Base-by-base conservation (phyloP, 2,113 vertebrate species). In the Fregetta grallaria region DNA sequence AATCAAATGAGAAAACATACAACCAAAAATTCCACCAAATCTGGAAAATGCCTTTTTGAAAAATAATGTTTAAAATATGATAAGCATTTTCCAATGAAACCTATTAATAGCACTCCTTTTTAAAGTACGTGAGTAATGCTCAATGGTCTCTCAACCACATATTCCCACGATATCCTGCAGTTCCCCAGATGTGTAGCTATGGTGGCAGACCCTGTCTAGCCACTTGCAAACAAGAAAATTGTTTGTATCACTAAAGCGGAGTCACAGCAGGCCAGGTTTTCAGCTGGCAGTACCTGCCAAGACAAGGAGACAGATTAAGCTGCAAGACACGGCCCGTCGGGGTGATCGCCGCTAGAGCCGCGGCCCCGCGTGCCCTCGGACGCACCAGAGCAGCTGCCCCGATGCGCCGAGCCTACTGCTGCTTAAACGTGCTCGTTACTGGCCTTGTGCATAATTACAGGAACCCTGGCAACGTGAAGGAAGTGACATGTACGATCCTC, bases 351-450 rank as follows among this genome's bases (percentile, higher is more conserved):
- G 1, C 61, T 13, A 23, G 30, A 45, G 27, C n/a, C 36, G 9
- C 36, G 55, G 36, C 27, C 66, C 13, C 0, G 45, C 7, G 9
- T 34, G n/a, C 61, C 18, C 1, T 1, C 0, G 0, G 29, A 6
- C 4, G 32, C 8, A 30, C 1, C 8, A 63, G 40, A 23, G 21
- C 6, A 0, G 44, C 71, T 5, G 32, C 50, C 50, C 36, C 1
- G 0, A 25, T 2, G 26, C 2, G 9, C 47, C 52, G 16, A 21
- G 14, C 47, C 13, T 8, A 50, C n/a, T 13, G 29, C 59, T 19
- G 50, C 65, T 47, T 32, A 15, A 11, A 59, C 3, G 1, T 25
- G 44, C 86, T 72, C 15, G 0, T 50, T 6, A 5, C 80, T 34
- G 36, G 36, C 50, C 26, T 84, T 6, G 2, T 9, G 10, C n/a